Conservation (phyloP, 2,797 vertebrate species). For the Acanthurus lineatus region DNA sequence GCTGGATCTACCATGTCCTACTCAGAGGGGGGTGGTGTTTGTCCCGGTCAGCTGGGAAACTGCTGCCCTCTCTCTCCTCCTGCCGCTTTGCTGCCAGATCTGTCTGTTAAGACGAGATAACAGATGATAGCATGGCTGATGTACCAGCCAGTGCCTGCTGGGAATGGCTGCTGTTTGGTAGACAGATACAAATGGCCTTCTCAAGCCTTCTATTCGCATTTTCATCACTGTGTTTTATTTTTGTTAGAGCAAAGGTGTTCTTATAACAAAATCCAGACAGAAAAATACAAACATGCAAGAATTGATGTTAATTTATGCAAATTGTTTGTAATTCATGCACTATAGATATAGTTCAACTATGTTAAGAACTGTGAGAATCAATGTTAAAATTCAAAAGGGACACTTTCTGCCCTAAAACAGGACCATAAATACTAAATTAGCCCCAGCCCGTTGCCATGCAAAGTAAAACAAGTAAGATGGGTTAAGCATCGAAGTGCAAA, state of each 20-base stretch:
- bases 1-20: slow-evolving; percentile 48
- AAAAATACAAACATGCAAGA: background rate
- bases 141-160: slow-evolving; percentile 48
- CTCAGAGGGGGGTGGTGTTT: slow-evolving; percentile 52
- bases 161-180: slow-evolving; percentile 42
- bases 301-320: too few species aligned
- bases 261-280: background rate
- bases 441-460: background rate
- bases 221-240: background rate
- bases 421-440: background rate
- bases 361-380: too few species aligned
- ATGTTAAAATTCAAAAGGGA: too few species aligned
- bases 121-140: slow-evolving; percentile 54
- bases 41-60: slow-evolving; percentile 50
- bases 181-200: slow-evolving; percentile 27
- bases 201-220: background rate
- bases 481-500: background rate
- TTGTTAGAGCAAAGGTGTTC: background rate
- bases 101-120: slow-evolving; percentile 62
- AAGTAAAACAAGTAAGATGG: background rate
- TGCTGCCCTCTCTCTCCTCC: slow-evolving; percentile 1
- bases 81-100: slow-evolving; percentile 52
- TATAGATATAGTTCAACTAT: too few species aligned
- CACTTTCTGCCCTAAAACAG: too few species aligned
- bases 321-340: too few species aligned